Evolutionary conservation across 1,140 invertebrate species (phyloP).

Genomic region (Adoxophyes honmai): DNA sequence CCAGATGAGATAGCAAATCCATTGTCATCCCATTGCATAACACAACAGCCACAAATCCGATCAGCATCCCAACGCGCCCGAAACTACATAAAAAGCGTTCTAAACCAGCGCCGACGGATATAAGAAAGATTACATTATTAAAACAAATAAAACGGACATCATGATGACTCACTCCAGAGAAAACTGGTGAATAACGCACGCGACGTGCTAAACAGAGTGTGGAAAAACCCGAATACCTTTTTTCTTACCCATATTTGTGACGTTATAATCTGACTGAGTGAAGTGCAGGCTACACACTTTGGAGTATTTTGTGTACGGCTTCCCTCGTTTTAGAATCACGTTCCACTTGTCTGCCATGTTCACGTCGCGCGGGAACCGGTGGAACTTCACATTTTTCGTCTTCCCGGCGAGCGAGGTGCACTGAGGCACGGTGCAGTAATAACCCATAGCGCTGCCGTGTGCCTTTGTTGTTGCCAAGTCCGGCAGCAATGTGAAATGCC

Average conservation of each 20-base stretch:
- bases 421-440: constrained; percentile 73
- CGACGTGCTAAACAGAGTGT: constrained; percentile 38
- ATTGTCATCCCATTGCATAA: constrained; percentile 14
- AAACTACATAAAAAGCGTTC: neutral
- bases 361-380: constrained; percentile 60
- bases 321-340: constrained; percentile 59
- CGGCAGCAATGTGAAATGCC: constrained; percentile 3
- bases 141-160: constrained; percentile 10
- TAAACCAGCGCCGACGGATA: neutral
- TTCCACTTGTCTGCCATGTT: constrained; percentile 68
- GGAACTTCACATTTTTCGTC: constrained; percentile 73
- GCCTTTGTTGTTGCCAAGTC: constrained; percentile 44
- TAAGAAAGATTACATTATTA: neutral
- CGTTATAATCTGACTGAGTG: constrained; percentile 66
- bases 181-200: constrained; percentile 27
- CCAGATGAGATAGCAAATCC: neutral
- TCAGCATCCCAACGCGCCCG: neutral
- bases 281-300: constrained; percentile 73
- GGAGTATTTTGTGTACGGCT: constrained; percentile 65
- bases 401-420: constrained; percentile 72
- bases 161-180: constrained; percentile 19
- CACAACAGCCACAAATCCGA: neutral
- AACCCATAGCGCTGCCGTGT: constrained; percentile 56
- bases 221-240: constrained; percentile 70
- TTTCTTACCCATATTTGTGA: constrained; percentile 74